Evolutionary conservation across 2,888 invertebrate genomes (phyloP).

Genomic region (Rhaphigaster nebulosa): DNA sequence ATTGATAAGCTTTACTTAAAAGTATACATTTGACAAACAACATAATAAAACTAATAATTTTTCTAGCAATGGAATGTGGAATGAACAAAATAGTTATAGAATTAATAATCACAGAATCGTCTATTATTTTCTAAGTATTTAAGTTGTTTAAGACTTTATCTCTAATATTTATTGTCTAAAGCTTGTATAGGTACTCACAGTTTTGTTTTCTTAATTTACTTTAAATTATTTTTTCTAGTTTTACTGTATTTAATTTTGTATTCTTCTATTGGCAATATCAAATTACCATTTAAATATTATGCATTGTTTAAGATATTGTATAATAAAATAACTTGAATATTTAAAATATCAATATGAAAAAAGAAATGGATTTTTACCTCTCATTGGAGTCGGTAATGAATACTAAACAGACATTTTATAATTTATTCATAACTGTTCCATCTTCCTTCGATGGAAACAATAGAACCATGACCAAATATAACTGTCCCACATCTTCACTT

Average conservation of each 20-base stretch:
- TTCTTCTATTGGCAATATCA: background rate
- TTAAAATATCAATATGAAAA: background rate
- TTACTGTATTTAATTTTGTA: background rate
- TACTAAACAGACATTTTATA: background rate
- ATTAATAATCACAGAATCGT: no score
- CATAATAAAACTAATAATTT: no score
- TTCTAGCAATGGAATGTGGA: no score
- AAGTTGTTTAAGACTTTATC: no score
- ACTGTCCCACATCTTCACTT: background rate
- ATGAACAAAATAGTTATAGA: no score
- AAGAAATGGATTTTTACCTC: background rate
- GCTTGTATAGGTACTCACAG: no score
- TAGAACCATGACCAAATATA: background rate
- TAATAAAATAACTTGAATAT: background rate
- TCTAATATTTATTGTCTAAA: no score
- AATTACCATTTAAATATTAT: background rate
- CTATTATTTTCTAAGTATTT: no score
- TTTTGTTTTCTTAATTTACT: no score
- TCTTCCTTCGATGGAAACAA: constrained; percentile 6
- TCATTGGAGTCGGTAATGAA: background rate
- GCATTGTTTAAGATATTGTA: background rate
- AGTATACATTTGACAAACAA: no score
- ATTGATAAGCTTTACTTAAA: no score
- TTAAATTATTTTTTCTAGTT: background rate
- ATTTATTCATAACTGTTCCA: constrained; percentile 30